Evolutionary conservation across 2,113 vertebrate species (phyloP).

Genomic region (Xyrauchen texanus): DNA sequence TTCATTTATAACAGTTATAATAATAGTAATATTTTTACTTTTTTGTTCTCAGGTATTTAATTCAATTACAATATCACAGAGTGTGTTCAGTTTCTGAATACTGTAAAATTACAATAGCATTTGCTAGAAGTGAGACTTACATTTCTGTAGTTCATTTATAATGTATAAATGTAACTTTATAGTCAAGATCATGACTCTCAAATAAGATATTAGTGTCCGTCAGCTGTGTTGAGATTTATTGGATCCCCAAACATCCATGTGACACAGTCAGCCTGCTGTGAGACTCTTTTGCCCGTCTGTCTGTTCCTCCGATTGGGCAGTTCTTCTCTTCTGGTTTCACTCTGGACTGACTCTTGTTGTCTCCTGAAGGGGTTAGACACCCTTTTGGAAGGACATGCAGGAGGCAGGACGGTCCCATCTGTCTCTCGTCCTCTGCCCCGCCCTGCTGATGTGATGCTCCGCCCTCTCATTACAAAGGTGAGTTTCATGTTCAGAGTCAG

Average conservation of each 20-base stretch:
- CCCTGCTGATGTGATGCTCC: constrained; percentile 29
- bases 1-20: not conserved
- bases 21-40: not conserved
- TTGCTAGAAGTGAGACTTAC: too few species aligned
- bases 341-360: constrained; percentile 74
- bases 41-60: not conserved
- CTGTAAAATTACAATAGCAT: not conserved
- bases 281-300: constrained; percentile 47
- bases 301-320: constrained; percentile 57
- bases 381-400: constrained; percentile 62
- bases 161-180: too few species aligned
- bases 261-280: not conserved
- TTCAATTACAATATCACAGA: not conserved
- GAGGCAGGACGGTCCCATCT: constrained; percentile 58
- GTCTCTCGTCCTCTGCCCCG: constrained; percentile 43
- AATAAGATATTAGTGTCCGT: not conserved
- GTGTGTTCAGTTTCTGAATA: not conserved
- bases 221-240: not conserved
- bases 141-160: too few species aligned
- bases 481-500: constrained; percentile 61
- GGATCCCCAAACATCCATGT: not conserved
- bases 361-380: constrained; percentile 73
- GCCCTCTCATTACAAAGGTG: constrained; percentile 59
- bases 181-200: too few species aligned
- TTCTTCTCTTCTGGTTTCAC: constrained; percentile 34